These are phyloP conservation scores for Scolopax bukidnonensis DNA, from an alignment of 2,797 vertebrate genomes.

Conservation along the genomic window DNA sequence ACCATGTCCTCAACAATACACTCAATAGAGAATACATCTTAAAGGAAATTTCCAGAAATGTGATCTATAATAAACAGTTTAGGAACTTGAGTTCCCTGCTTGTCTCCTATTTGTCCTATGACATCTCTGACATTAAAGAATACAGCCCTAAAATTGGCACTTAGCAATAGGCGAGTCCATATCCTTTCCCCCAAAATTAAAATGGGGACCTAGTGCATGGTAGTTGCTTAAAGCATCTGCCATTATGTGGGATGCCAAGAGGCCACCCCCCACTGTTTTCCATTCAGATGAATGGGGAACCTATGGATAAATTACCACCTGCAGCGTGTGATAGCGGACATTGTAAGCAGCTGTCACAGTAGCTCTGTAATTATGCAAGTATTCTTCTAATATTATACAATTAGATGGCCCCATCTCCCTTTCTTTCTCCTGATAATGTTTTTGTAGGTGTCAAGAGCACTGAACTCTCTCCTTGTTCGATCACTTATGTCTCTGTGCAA, in stretches of 20 bases:
- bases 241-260: constrained; percentile 39
- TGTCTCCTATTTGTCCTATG: background rate
- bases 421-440: constrained; percentile 62
- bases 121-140: background rate
- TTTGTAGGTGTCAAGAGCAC: constrained; percentile 62
- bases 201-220: background rate
- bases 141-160: background rate
- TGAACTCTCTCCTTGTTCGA: constrained; percentile 14
- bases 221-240: constrained; percentile 53
- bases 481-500: background rate
- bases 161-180: background rate
- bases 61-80: background rate
- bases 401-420: constrained; percentile 59
- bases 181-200: constrained; percentile 41
- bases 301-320: constrained; percentile 69
- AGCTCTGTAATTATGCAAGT: constrained; percentile 67
- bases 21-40: background rate
- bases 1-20: background rate
- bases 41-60: constrained; percentile 16
- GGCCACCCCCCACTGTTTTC: constrained; percentile 30
- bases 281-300: constrained; percentile 61
- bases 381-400: constrained; percentile 60
- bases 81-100: background rate
- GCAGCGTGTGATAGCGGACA: background rate
- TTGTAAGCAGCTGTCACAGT: constrained; percentile 56